These are phyloP conservation scores for Macrophya annulata DNA, from an alignment of 2,888 invertebrate genomes.

Conservation along the genomic window DNA sequence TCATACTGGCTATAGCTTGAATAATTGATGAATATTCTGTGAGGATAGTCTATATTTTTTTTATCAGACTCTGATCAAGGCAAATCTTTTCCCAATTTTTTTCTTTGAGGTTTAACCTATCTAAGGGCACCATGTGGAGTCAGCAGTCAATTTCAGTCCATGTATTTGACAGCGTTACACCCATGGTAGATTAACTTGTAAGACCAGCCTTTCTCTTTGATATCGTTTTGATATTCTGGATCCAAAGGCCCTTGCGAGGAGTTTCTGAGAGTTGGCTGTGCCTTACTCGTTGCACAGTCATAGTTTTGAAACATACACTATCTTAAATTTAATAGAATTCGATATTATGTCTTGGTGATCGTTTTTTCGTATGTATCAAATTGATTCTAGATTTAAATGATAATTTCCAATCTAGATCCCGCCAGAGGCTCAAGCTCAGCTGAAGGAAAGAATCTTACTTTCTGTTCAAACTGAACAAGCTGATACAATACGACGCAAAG, in stretches of 20 bases:
- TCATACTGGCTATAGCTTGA: background rate
- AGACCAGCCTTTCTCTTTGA: constrained; percentile 55
- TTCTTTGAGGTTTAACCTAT: background rate
- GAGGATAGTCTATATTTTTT: background rate
- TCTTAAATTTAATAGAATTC: background rate
- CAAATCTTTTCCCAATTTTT: background rate
- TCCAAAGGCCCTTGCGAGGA: constrained; percentile 56
- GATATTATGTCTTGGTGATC: background rate
- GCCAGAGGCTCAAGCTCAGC: constrained; percentile 90
- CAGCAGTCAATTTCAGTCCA: constrained; percentile 61
- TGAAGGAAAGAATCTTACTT: constrained; percentile 93
- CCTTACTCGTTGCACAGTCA: constrained; percentile 58
- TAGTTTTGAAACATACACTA: constrained; percentile 63
- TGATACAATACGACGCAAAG: constrained; percentile 91
- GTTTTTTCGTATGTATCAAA: constrained; percentile 39
- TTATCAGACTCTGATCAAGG: background rate
- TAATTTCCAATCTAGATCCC: constrained; percentile 81
- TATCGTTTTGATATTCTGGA: constrained; percentile 60
- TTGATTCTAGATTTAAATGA: constrained; percentile 34
- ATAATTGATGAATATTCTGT: background rate
- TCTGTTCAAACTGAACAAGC: constrained; percentile 92
- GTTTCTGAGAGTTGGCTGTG: constrained; percentile 64
- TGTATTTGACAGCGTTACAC: constrained; percentile 65
- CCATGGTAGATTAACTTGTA: constrained; percentile 63
- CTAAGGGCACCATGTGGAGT: constrained; percentile 61